Conservation (phyloP, 2,797 vertebrate species). For the Cirrhinus molitorella region DNA sequence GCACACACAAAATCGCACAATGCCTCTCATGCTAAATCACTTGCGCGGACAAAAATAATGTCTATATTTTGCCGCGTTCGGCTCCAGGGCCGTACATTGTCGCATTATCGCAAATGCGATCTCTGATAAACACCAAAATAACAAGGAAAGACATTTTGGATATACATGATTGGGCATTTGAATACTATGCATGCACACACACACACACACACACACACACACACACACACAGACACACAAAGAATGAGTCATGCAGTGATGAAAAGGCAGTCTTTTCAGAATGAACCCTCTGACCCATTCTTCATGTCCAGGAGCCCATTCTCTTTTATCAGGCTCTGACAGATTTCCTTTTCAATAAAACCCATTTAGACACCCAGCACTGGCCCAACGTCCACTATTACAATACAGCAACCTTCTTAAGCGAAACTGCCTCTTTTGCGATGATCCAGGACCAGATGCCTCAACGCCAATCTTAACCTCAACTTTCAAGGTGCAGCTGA, state of each 20-base stretch:
- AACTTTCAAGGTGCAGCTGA: not conserved
- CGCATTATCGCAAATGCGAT: constrained; percentile 5
- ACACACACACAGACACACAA: constrained; percentile 57
- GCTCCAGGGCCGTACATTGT: not conserved
- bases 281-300: constrained; percentile 83
- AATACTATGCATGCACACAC: constrained; percentile 51
- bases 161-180: constrained; percentile 63
- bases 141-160: constrained; percentile 52
- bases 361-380: constrained; percentile 76
- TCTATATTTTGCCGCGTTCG: not conserved
- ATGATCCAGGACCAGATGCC: constrained; percentile 24
- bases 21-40: constrained; percentile 32
- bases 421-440: constrained; percentile 53
- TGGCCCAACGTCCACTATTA: constrained; percentile 66
- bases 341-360: constrained; percentile 84
- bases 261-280: constrained; percentile 85
- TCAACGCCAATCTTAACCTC: constrained; percentile 12
- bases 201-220: constrained; percentile 66
- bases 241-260: constrained; percentile 80
- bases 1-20: constrained; percentile 48
- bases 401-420: constrained; percentile 64
- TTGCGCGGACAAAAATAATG: constrained; percentile 6
- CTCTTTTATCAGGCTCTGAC: constrained; percentile 79
- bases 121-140: constrained; percentile 24
- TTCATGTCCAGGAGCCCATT: constrained; percentile 83